These are phyloP conservation scores for Lamprotornis superbus DNA, from an alignment of 2,113 vertebrate species.

Conservation along the genomic window DNA sequence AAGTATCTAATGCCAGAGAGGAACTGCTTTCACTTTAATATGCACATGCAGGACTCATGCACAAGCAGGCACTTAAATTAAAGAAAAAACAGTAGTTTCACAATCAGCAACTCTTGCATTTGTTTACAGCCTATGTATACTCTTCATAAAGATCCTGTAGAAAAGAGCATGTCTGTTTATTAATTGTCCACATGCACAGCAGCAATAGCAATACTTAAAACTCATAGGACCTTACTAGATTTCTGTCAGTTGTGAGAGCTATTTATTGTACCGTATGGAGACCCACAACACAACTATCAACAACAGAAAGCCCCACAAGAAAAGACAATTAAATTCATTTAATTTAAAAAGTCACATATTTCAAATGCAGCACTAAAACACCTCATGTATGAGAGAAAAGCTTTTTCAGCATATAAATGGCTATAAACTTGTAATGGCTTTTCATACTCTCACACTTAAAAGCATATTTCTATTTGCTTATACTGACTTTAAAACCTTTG, in stretches of 20 bases:
- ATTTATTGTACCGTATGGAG: neutral
- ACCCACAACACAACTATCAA: neutral
- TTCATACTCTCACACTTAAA: neutral
- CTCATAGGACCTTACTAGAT: neutral
- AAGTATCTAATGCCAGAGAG: neutral
- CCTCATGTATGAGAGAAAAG: neutral
- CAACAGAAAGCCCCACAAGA: neutral
- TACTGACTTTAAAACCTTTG: neutral
- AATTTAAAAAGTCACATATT: neutral
- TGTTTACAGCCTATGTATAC: fast-evolving
- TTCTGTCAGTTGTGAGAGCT: neutral
- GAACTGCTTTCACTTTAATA: neutral
- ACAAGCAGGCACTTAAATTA: neutral
- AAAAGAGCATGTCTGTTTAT: neutral
- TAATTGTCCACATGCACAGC: neutral
- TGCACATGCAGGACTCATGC: neutral
- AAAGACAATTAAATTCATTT: neutral
- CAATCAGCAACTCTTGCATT: neutral
- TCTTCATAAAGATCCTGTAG: neutral
- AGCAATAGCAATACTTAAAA: neutral
- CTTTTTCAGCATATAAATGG: neutral
- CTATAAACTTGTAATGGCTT: neutral
- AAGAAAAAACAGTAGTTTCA: neutral
- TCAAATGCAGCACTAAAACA: neutral
- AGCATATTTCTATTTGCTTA: neutral